Evolutionary conservation across 2,113 vertebrate species (phyloP), one percentile per base, ranked within the genome.

Genomic region (Anseranas semipalmata): DNA sequence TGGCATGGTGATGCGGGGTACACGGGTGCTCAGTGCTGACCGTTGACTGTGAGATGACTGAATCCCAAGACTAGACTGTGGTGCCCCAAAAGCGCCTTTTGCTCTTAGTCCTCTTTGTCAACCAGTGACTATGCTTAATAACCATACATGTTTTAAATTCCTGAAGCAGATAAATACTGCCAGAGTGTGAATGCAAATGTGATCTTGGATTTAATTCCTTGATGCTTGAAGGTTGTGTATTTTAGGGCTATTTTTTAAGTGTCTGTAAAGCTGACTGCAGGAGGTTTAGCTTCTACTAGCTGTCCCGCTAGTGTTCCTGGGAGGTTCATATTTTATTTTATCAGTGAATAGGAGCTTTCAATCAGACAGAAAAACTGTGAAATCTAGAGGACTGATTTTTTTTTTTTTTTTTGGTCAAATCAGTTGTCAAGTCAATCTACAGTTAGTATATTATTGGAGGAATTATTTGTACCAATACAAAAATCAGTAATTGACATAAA

Each of bases 21-120:
- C 8, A 8, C 17, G 15, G 37, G 3, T 3, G 1, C 20, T 89
- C 14, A 13, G 27, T 58, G 27, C 50, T 86, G 39, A 56, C 27
- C 2, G 0, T 2, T 1, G 37, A 15, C 11, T 2, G 1, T 48
- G 27, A 32, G 11, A 10, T 72, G 22, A 20, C 53, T 39, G 15
- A 73, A 73, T 73, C 22, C 27, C 13, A 70, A 18, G 48, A 43
- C 6, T 20, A 15, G 43, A 33, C 27, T 66, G 19, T 25, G 22
- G 12, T 45, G 19, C 9, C 19, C 18, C 21, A 32, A 7, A 82
- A 55, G 32, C 22, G 13, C 66, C 33, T 39, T 72, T 87, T 1
- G 0, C 15, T 90, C 39, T 66, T 78, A 27, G 30, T 73, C 35
- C 25, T 39, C 68, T 86, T 86, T 76, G 33, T 86, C 53, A 90